A percentile compares a stretch with the other conserved stretches of the same genome.
Conservation (phyloP, 2,113 vertebrate species). For the Myrmecobius fasciatus region DNA sequence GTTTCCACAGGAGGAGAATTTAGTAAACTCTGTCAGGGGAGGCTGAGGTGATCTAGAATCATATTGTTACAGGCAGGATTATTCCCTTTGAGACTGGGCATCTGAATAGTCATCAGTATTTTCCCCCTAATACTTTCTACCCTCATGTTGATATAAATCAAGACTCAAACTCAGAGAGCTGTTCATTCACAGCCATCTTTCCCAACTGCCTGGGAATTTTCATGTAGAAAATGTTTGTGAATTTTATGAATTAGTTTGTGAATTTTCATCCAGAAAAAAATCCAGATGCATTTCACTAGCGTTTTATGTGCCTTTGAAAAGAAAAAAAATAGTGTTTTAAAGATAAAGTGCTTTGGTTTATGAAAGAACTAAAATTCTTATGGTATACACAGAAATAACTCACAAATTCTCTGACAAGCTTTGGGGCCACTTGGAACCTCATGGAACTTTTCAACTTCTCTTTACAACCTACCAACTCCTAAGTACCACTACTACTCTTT, state of each 20-base stretch:
- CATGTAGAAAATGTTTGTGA: neutral
- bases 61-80: too few relatives aligned
- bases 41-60: neutral
- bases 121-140: neutral
- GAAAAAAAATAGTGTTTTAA: neutral
- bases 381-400: slow-evolving; percentile 23
- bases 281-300: neutral
- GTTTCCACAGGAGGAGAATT: neutral
- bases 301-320: neutral
- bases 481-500: neutral
- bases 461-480: neutral
- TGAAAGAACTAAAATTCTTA: slow-evolving; percentile 13
- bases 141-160: neutral
- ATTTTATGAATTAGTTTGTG: neutral
- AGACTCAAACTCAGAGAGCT: neutral
- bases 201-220: slow-evolving; percentile 22
- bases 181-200: neutral
- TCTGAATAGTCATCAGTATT: neutral
- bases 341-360: slow-evolving; percentile 22
- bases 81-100: neutral
- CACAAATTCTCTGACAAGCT: slow-evolving; percentile 32
- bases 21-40: neutral
- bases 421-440: neutral
- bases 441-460: neutral
- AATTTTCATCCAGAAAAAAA: slow-evolving; percentile 45